These are phyloP conservation scores for Sceloporus undulatus DNA, from an alignment of 2,113 vertebrate species.

Conservation along the genomic window DNA sequence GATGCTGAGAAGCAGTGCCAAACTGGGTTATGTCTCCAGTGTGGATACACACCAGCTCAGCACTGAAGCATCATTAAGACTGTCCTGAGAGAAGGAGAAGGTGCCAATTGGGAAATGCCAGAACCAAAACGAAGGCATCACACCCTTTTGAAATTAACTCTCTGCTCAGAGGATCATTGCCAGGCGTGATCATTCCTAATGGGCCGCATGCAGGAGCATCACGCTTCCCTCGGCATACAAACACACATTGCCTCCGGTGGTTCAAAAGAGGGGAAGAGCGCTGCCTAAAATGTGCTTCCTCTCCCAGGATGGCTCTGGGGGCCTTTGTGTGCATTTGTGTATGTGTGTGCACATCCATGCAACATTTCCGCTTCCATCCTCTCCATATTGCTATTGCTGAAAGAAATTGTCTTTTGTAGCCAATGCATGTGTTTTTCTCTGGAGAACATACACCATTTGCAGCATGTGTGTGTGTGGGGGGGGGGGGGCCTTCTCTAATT, in stretches of 20 bases:
- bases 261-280: not conserved
- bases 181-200: not conserved
- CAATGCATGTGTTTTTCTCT: conserved; percentile 49
- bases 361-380: not conserved
- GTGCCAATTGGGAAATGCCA: not conserved
- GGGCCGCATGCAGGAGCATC: not conserved
- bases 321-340: not conserved
- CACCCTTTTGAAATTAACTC: too few relatives aligned
- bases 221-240: not conserved
- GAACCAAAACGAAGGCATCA: not conserved
- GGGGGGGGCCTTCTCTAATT: conserved; percentile 61
- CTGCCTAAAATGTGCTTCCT: conserved; percentile 27
- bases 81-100: not conserved
- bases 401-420: conserved; percentile 51
- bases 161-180: not conserved
- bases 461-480: not conserved
- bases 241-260: not conserved
- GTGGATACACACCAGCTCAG: too few relatives aligned
- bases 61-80: too few relatives aligned
- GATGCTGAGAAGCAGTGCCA: too few relatives aligned
- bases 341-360: not conserved
- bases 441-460: conserved; percentile 68
- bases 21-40: too few relatives aligned
- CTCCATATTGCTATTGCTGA: not conserved
- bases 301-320: not conserved